These are phyloP conservation scores for Ctenomys sociabilis DNA, from an alignment of 2,113 vertebrate species.

Conservation along the genomic window DNA sequence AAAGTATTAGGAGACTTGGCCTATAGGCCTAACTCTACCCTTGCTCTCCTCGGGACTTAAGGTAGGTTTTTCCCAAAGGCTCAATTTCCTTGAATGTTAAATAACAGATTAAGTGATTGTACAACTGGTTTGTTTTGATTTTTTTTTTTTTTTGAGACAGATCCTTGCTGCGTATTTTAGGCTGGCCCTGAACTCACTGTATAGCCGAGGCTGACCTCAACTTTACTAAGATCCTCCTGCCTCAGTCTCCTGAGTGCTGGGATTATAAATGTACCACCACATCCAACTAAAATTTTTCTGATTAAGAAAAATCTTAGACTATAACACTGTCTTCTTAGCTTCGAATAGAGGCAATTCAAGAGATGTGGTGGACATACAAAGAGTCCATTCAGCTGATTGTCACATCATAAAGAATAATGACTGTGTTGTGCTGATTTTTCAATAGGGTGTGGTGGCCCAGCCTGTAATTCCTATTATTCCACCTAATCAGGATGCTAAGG, in stretches of 20 bases:
- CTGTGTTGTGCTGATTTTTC: not conserved
- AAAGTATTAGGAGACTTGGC: not conserved
- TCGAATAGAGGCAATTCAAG: not conserved
- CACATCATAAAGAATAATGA: not conserved
- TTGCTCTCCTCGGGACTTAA: not conserved
- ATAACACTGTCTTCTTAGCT: not conserved
- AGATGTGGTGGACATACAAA: not conserved
- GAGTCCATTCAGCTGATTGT: not conserved
- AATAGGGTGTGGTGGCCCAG: not conserved
- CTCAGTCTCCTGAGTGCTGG: not conserved
- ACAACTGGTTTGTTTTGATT: not conserved
- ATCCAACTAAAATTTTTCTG: not conserved
- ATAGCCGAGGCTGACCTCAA: not conserved
- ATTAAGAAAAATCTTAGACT: constrained; percentile 26
- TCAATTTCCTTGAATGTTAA: not conserved
- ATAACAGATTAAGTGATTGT: constrained; percentile 7
- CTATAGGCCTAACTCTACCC: not conserved
- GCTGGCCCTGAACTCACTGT: not conserved
- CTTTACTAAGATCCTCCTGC: not conserved
- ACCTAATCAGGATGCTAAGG: not conserved
- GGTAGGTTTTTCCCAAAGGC: not conserved
- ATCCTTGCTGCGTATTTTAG: not conserved
- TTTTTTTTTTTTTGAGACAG: not conserved
- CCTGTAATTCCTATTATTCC: not conserved
- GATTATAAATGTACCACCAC: not conserved